Evolutionary conservation across 1,140 invertebrate genomes (phyloP), one percentile per base, ranked within the genome.

Genomic region (Apocrypta bakeri): DNA sequence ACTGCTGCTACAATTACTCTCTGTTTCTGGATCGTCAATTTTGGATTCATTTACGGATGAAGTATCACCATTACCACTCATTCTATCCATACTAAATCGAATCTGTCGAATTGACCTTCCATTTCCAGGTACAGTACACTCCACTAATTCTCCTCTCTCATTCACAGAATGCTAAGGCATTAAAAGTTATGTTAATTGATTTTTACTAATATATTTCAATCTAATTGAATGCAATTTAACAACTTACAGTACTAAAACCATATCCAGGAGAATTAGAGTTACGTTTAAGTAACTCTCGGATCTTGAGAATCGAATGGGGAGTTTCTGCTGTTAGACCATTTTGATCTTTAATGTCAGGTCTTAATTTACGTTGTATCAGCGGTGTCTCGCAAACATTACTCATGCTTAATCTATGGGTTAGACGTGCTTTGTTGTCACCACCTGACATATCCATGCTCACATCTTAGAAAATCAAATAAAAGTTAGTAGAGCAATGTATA

Each of bases 291-390:
- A 92, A 78, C 33, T 90, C 90, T 0, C 90, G 87, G 61, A 90
- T 92, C 69, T 92, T 92, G 1, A 92, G 63, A 27, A 92, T 92
- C 0, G 91, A 92, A 21, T 92, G 91, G 0, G 91, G 91, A 3
- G 90, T 92, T 12, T 88, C 87, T 0, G 64, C 4, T 11, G 79
- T 17, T 29, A 76, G 0, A 9, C 12, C 11, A 11, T 83, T 84
- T 31, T 2, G 11, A 31, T 82, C 61, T 37, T 68, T 79, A n/a
- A 76, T 69, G 64, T 66, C 24, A 12, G 61, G 29, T n/a, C 64
- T 71, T 9, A 77, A 84, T 72, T 90, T 89, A 2, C 88, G 86
- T 11, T 90, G 88, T 0, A 92, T 86, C 12, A 92, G 64, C 0
- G 91, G 91, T 0, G 91, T 92, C 27, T 87, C 87, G 11, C 90